phyloP scores from a whole-genome alignment of 2,113 vertebrate species.

The Bos indicus region DNA sequence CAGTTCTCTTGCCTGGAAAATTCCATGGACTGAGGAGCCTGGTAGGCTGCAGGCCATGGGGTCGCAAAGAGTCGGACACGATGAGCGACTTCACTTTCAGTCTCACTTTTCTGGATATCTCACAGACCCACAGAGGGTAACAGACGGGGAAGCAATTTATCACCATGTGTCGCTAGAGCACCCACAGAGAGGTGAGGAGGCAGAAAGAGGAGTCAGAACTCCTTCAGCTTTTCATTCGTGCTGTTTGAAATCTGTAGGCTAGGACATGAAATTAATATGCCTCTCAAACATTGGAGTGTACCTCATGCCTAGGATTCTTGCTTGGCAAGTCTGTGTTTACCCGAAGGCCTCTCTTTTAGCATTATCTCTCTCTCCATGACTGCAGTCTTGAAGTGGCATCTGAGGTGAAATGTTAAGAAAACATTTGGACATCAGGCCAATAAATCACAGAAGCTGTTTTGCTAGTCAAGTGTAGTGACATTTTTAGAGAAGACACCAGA shows the following conservation, averaged over 20 bases:
- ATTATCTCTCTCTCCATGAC: background rate
- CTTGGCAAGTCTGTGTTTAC: background rate
- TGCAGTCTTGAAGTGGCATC: background rate
- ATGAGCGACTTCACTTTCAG: too few species aligned
- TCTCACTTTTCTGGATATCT: background rate
- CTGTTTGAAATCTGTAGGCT: background rate
- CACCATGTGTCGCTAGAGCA: fast-evolving
- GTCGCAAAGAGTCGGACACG: fast-evolving
- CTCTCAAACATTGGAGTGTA: fast-evolving
- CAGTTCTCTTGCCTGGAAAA: too few species aligned
- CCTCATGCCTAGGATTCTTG: background rate
- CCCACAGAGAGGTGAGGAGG: fast-evolving
- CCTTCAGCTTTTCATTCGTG: background rate
- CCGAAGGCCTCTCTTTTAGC: background rate
- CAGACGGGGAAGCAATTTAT: too few species aligned
- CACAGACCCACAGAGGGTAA: background rate
- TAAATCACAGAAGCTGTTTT: background rate
- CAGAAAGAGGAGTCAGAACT: background rate
- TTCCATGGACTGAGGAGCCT: too few species aligned
- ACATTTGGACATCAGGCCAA: background rate
- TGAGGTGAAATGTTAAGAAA: background rate
- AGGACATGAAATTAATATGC: too few species aligned
- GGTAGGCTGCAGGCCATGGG: too few species aligned
- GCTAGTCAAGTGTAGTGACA: background rate
- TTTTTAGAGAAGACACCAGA: background rate